phyloP scores from a whole-genome alignment of 2,888 invertebrate genomes.

The Latheticus oryzae region DNA sequence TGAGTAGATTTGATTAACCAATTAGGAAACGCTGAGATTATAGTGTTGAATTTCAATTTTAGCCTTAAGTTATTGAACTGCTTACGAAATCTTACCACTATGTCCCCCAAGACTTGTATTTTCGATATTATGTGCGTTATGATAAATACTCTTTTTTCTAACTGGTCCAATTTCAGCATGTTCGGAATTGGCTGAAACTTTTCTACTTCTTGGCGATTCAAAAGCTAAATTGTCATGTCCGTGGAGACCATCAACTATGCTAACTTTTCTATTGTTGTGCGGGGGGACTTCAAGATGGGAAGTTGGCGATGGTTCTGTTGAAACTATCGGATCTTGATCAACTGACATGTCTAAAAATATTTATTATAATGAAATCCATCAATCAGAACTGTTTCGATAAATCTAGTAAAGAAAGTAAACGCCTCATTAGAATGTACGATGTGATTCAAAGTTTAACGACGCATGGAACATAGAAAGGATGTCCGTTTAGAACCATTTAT shows the following conservation, averaged over 20 bases:
- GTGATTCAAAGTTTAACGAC: constrained; percentile 18
- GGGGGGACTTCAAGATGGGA: constrained; percentile 42
- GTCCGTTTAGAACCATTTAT: constrained; percentile 35
- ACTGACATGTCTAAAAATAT: constrained; percentile 42
- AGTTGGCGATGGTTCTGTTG: constrained; percentile 41
- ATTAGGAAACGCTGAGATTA: constrained; percentile 22
- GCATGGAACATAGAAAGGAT: constrained; percentile 24
- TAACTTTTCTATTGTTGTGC: constrained; percentile 42
- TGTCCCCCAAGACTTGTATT: constrained; percentile 41
- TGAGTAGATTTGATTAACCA: constrained; percentile 10
- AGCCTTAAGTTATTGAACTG: no score
- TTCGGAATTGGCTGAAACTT: constrained; percentile 61
- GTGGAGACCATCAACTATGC: constrained; percentile 55
- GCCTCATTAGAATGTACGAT: constrained; percentile 9
- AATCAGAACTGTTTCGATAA: constrained; percentile 4
- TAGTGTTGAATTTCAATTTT: no score
- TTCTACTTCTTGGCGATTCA: constrained; percentile 67
- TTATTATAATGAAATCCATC: constrained; percentile 2
- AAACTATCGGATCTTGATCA: constrained; percentile 44
- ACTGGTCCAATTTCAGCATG: constrained; percentile 76
- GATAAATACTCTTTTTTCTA: constrained; percentile 78
- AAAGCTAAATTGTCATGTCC: constrained; percentile 76
- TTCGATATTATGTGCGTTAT: constrained; percentile 63
- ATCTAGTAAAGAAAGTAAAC: constrained; percentile 16
- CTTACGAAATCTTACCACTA: constrained; percentile 43